Base-by-base conservation (phyloP, 2,797 vertebrate genomes). In the Platyrinchus mystaceus region DNA sequence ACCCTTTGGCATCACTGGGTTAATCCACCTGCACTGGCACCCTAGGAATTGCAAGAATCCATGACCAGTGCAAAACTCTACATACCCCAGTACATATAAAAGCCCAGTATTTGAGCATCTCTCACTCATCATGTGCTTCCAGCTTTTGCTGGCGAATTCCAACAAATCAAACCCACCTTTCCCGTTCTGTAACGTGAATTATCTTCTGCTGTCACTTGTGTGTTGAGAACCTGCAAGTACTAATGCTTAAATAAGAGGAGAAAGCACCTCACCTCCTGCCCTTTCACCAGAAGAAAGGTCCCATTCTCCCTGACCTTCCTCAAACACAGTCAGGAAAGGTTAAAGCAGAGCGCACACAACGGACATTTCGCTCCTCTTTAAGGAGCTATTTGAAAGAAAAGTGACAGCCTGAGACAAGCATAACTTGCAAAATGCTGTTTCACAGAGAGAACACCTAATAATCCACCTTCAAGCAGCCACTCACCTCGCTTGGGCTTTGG, bases 401-500 rank as follows among this genome's bases (percentile, higher is more conserved):
- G 52, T 7, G 32, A 71, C 83, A 93, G 32, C 7, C 30, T 18
- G 5, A 44, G 52, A 49, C 47, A 58, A 32, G 21, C 78, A 5
- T 14, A 13, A n/a, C 63, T 77, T 6, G 15, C 73, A 59, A n/a
- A 50, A 53, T 0, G 53, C 50, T 80, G 43, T 32, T 75, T 52
- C 56, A 16, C 1, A 14, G 14, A 49, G 22, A 66, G 27, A 14
- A 39, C 41, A n/a, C 30, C 19, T 28, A 24, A 53, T 2, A 66
- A 77, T 0, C 6, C 37, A 10, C 2, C 20, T 34, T 12, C 41
- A 62, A 21, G 28, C 8, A 9, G 0, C 10, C 28, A 97, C 98
- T 97, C 97, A 99, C 99, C 99, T 95, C 99, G 98, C 96, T 99
- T 99, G 94, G 99, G 99, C 93, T 99, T 99, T 11, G 99, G 99